These are phyloP conservation scores for Brachionus plicatilis DNA, from an alignment of 1,140 invertebrate genomes.

Conservation along the genomic window DNA sequence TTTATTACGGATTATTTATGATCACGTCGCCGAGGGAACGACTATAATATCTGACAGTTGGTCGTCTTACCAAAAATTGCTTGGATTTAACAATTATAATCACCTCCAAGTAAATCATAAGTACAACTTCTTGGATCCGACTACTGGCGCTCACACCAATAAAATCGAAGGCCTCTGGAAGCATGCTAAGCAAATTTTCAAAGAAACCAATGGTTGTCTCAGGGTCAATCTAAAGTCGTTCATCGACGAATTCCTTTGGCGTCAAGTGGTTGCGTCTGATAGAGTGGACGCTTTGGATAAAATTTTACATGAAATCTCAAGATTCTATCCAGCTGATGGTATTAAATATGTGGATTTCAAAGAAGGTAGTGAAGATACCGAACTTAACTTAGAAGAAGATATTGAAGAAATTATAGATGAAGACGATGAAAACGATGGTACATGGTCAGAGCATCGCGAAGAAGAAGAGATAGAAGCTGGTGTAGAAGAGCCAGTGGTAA, in stretches of 20 bases:
- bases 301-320: not conserved
- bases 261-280: too few species aligned
- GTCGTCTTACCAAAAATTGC: not conserved
- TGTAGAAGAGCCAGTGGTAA: too few species aligned
- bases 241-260: too few species aligned
- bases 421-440: too few species aligned
- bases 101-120: not conserved
- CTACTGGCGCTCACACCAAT: not conserved
- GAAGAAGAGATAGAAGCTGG: too few species aligned
- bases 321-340: not conserved
- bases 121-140: not conserved
- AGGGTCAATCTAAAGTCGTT: not conserved
- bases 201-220: not conserved
- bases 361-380: not conserved
- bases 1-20: not conserved
- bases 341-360: not conserved
- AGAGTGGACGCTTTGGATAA: not conserved
- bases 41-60: not conserved
- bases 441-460: too few species aligned
- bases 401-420: not conserved
- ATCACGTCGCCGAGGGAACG: not conserved
- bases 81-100: not conserved
- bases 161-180: not conserved
- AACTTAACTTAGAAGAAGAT: not conserved
- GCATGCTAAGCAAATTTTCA: not conserved